Conservation (phyloP, 1,140 invertebrate species). For the Leptopilina boulardi region DNA sequence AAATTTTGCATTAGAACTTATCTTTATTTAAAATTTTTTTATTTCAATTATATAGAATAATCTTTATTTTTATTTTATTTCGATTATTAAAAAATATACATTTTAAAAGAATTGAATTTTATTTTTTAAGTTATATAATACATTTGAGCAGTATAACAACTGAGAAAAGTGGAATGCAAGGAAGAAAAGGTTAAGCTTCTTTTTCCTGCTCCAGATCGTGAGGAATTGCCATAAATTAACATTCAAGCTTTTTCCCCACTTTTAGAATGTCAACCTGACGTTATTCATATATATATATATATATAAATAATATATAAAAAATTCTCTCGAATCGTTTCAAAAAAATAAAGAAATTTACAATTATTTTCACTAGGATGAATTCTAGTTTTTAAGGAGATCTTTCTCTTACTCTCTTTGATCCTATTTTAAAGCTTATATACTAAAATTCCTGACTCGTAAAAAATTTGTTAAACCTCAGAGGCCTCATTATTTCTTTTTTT, state of each 20-base stretch:
- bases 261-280: not conserved
- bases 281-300: too few species aligned
- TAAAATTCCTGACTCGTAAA: not conserved
- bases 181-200: not conserved
- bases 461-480: not conserved
- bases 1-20: too few species aligned
- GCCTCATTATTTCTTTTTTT: not conserved
- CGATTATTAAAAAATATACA: too few species aligned
- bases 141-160: not conserved
- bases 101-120: not conserved
- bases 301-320: too few species aligned
- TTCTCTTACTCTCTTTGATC: not conserved
- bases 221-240: constrained; percentile 7
- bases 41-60: too few species aligned
- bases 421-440: not conserved
- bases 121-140: not conserved
- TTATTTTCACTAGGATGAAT: constrained; percentile 4
- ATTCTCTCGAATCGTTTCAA: constrained; percentile 10
- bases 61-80: too few species aligned
- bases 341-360: not conserved
- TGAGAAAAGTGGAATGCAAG: not conserved
- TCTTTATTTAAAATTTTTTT: too few species aligned
- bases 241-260: constrained; percentile 5
- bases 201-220: not conserved
- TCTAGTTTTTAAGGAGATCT: not conserved